These are phyloP conservation scores for Hypsopygia costalis DNA, from an alignment of 2,888 invertebrate species.

Conservation along the genomic window DNA sequence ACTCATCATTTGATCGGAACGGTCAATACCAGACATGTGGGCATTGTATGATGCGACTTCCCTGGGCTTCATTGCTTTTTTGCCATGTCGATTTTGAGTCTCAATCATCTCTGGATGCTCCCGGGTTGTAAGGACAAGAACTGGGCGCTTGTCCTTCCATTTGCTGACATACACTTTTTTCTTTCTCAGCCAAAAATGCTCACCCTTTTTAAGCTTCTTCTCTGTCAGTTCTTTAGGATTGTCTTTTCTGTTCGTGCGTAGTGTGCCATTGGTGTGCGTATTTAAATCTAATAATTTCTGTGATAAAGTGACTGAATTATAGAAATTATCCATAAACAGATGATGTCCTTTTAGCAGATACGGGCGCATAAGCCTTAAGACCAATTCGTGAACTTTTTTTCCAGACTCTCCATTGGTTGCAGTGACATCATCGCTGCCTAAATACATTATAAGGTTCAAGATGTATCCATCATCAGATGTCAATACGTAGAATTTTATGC, in stretches of 20 bases:
- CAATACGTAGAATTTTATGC: constrained; percentile 23
- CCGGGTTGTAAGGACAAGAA: constrained; percentile 15
- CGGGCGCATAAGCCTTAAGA: too few relatives aligned
- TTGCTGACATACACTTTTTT: constrained; percentile 13
- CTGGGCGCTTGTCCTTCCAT: constrained; percentile 17
- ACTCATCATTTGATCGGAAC: too few relatives aligned
- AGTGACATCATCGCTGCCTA: too few relatives aligned
- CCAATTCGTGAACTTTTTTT: too few relatives aligned
- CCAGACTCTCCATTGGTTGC: too few relatives aligned
- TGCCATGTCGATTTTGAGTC: too few relatives aligned
- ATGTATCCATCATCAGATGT: constrained; percentile 18
- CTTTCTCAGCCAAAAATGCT: constrained; percentile 15
- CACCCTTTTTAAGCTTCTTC: constrained; percentile 17
- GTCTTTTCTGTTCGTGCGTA: constrained; percentile 16
- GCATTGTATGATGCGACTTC: too few relatives aligned
- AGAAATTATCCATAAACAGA: constrained; percentile 17
- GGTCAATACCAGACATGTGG: too few relatives aligned
- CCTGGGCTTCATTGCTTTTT: too few relatives aligned
- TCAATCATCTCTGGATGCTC: constrained; percentile 12
- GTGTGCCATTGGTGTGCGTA: constrained; percentile 15
- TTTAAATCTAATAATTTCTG: constrained; percentile 12
- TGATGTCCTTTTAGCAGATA: too few relatives aligned
- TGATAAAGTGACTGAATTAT: constrained; percentile 12
- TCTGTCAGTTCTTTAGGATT: constrained; percentile 14
- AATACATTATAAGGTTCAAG: constrained; percentile 15